Evolutionary conservation across 2,888 invertebrate species (phyloP), one percentile per base, ranked within the genome.

Genomic region (Philhelius pedissequus): DNA sequence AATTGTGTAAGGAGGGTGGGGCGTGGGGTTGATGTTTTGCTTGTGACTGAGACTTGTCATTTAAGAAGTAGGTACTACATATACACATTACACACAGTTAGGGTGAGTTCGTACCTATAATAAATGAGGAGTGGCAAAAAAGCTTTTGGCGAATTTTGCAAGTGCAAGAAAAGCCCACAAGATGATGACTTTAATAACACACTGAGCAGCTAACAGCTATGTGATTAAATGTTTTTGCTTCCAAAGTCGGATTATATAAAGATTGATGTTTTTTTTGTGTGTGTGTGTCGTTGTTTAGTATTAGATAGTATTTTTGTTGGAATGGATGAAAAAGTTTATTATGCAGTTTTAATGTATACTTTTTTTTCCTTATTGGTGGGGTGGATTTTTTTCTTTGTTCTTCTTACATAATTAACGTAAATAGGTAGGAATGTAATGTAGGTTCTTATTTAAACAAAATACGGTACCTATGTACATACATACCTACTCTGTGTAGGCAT

Each of bases 1-100:
- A n/a, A n/a, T n/a, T n/a, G n/a, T n/a, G n/a, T n/a, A n/a, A n/a
- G n/a, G n/a, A n/a, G n/a, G n/a, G n/a, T n/a, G n/a, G n/a, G n/a
- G n/a, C n/a, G n/a, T n/a, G 18, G 1, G n/a, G 35, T 25, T 25
- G n/a, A n/a, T n/a, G n/a, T n/a, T n/a, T n/a, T n/a, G 27, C 7
- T 38, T 50, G 13, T 25, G 69, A 62, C 69, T 83, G 54, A 74
- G 78, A 74, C 74, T 79, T 83, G 83, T 83, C 73, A 78, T 64
- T 73, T 27, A 50, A 48, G 54, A 68, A 68, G 74, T 54, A n/a
- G n/a, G n/a, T n/a, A n/a, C n/a, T n/a, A n/a, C n/a, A n/a, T n/a
- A 32, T 32, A 32, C 25, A 30, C 20, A 48, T 48, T 54, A 20
- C 18, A 54, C 9, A 27, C 50, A 60, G 25, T 68, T 18, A 9